Percentiles rank a stretch among this genome's conserved stretches.
Conservation (phyloP, 2,113 vertebrate genomes). For the Hyaena hyaena region DNA sequence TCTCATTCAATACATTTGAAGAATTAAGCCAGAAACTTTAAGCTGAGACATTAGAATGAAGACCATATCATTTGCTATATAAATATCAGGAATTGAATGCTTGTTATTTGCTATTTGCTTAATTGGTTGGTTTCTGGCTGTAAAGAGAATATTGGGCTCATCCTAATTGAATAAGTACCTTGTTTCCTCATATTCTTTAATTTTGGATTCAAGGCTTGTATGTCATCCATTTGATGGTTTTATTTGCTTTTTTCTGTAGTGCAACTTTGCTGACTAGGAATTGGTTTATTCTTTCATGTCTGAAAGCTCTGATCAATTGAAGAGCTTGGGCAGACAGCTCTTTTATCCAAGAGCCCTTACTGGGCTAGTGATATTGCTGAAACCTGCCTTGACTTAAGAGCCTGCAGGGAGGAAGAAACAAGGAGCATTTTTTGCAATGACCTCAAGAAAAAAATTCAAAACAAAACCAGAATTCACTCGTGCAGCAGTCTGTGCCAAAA, state of each 20-base stretch:
- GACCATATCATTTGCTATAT: slow-evolving; percentile 63
- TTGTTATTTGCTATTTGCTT: slow-evolving; percentile 34
- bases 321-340: slow-evolving; percentile 81
- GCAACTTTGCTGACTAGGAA: slow-evolving; percentile 81
- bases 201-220: slow-evolving; percentile 74
- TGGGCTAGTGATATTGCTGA: slow-evolving; percentile 73
- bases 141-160: slow-evolving; percentile 61
- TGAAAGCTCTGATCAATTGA: slow-evolving; percentile 85
- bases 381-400: slow-evolving; percentile 80
- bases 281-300: slow-evolving; percentile 83
- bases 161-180: slow-evolving; percentile 77
- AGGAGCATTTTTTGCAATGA: slow-evolving; percentile 55
- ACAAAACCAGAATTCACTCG: slow-evolving; percentile 37
- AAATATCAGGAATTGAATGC: slow-evolving; percentile 62
- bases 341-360: slow-evolving; percentile 81
- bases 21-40: slow-evolving; percentile 74
- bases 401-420: slow-evolving; percentile 74
- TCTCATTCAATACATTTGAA: slow-evolving; percentile 62
- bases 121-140: slow-evolving; percentile 62
- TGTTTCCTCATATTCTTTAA: slow-evolving; percentile 73
- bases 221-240: slow-evolving; percentile 78
- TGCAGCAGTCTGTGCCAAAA: slow-evolving; percentile 7
- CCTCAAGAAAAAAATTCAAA: slow-evolving; percentile 32
- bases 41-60: slow-evolving; percentile 61
- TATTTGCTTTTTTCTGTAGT: slow-evolving; percentile 81